Evolutionary conservation across 2,113 vertebrate species (phyloP).

Genomic region (Abramis brama): DNA sequence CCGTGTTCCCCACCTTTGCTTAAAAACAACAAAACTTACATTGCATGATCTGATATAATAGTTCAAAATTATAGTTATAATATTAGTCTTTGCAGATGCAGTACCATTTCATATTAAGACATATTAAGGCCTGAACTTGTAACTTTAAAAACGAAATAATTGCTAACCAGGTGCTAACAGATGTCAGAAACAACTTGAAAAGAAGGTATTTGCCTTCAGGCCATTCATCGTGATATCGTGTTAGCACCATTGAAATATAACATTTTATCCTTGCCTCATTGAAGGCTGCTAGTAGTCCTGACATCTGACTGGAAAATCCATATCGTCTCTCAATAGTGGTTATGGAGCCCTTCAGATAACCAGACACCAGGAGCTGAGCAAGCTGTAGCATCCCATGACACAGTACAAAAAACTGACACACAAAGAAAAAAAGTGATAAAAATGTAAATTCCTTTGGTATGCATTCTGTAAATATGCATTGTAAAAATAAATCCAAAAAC

Average conservation of each 20-base stretch:
- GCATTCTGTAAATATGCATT: not conserved
- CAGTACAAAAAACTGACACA: conserved; percentile 86
- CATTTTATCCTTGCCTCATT: conserved; percentile 81
- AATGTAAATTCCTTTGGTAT: not conserved
- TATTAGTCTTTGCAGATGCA: not conserved
- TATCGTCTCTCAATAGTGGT: conserved; percentile 93
- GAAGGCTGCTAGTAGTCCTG: conserved; percentile 87
- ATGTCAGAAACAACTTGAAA: not conserved
- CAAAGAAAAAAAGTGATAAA: not conserved
- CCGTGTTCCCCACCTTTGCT: conserved; percentile 88
- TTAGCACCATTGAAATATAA: not conserved
- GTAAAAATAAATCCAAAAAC: not conserved
- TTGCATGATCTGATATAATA: not conserved
- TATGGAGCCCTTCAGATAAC: conserved; percentile 93
- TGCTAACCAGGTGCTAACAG: not conserved
- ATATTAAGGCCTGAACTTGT: not conserved
- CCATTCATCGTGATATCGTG: not conserved
- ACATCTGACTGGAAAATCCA: conserved; percentile 90
- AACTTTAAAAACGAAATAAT: not conserved
- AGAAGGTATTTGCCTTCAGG: not conserved
- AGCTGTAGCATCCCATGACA: conserved; percentile 92
- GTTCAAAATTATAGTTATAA: not conserved
- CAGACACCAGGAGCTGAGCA: conserved; percentile 86
- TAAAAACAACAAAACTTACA: not conserved
- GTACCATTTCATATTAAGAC: not conserved